Conservation (phyloP, 2,113 vertebrate genomes). For the Pollachius pollachius region DNA sequence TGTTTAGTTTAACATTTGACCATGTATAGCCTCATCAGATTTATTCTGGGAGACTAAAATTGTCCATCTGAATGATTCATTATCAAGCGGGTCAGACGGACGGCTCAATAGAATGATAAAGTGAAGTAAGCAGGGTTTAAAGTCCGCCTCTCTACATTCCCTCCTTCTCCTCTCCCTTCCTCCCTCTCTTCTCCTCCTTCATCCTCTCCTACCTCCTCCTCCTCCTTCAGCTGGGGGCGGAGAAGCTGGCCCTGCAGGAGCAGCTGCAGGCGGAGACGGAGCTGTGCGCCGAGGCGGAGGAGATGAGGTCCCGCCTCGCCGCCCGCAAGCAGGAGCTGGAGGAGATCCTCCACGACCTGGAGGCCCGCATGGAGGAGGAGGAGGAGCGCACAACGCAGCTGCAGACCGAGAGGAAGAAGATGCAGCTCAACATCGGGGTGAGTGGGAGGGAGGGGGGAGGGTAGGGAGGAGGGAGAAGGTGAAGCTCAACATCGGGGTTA, state of each 20-base stretch:
- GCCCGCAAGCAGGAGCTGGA: constrained; percentile 96
- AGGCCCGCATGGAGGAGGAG: constrained; percentile 94
- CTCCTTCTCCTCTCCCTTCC: neutral
- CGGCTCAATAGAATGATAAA: neutral
- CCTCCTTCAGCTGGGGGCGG: constrained; percentile 76
- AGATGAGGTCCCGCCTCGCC: constrained; percentile 91
- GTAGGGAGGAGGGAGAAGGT: neutral
- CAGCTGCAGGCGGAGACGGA: constrained; percentile 97
- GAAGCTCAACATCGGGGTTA: no score
- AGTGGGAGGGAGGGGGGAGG: neutral
- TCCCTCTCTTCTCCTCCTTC: neutral
- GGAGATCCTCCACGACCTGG: constrained; percentile 95
- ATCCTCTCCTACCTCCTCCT: no score
- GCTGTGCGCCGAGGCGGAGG: constrained; percentile 94
- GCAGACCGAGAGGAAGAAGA: constrained; percentile 88
- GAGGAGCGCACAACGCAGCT: constrained; percentile 91
- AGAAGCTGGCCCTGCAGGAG: constrained; percentile 95
- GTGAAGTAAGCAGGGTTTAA: neutral
- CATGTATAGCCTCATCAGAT: no score
- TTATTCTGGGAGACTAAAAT: no score
- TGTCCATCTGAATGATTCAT: neutral
- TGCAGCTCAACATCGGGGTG: constrained; percentile 96
- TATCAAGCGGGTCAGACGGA: neutral
- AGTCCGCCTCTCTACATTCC: neutral
- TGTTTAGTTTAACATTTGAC: no score